Evolutionary conservation across 2,888 invertebrate species (phyloP), one percentile per base, ranked within the genome.

Genomic region (Heteromyza rotundicornis): DNA sequence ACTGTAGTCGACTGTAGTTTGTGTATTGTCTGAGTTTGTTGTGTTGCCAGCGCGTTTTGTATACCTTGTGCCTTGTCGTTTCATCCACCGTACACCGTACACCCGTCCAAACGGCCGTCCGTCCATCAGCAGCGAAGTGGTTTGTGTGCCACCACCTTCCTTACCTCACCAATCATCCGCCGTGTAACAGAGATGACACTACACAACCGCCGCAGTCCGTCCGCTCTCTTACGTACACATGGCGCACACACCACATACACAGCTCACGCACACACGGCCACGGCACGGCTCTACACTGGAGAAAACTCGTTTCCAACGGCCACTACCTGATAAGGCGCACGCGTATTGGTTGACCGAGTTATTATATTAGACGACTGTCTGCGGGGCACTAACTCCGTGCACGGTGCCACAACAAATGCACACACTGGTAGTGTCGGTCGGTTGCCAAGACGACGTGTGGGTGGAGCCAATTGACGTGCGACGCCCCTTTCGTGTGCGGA

Each of bases 151-250:
- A n/a, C n/a, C 70, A 64, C 65, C 59, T 40, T 40, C 14, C 40
- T 40, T 40, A n/a, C 58, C 70, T 70, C 76, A 70, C 62, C 70
- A n/a, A 70, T 66, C 65, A n/a, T 72, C 49, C 66, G 60, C 47
- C n/a, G 49, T 24, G 58, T 60, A 55, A 65, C 19, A 24, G 54
- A 24, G 58, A 64, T 64, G 52, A 66, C 70, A 64, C 67, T 24
- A 57, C 24, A 49, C 56, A 20, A 62, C 66, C 55, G 64, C 62
- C 65, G 72, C 68, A 68, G 64, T 66, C 56, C 66, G 60, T 17
- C 63, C 60, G 65, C 70, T 77, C 77, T 77, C 79, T 79, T 78
- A 71, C 75, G 79, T 74, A 77, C 77, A 79, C 77, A 76, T n/a
- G 52, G 60, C 59, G 50, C 27, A 24, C 60, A 64, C 19, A 51